Conservation (phyloP, 2,797 vertebrate genomes). For the Amniataba percoides region DNA sequence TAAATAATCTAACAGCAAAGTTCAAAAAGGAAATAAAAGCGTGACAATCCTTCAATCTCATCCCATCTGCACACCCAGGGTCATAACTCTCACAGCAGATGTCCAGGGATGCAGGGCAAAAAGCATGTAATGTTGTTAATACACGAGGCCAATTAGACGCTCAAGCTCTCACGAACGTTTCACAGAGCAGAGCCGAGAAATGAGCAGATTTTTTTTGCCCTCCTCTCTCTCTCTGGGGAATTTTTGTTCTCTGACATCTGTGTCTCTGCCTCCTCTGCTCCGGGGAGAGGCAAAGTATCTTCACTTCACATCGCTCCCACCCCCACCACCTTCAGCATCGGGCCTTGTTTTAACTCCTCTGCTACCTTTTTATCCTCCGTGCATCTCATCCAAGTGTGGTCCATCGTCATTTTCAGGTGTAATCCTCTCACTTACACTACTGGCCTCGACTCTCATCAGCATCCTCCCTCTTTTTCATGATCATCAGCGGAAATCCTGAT, state of each 20-base stretch:
- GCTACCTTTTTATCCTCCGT: constrained; percentile 25
- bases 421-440: neutral
- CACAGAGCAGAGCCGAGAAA: constrained; percentile 57
- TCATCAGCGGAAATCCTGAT: neutral
- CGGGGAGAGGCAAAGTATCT: constrained; percentile 61
- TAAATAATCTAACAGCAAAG: constrained; percentile 9
- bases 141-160: constrained; percentile 64
- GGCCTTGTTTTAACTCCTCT: constrained; percentile 38
- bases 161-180: constrained; percentile 39
- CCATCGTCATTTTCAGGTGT: neutral
- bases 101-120: constrained; percentile 67
- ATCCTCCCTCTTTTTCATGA: neutral
- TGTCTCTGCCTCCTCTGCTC: constrained; percentile 73
- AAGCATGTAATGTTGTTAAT: constrained; percentile 58
- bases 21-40: constrained; percentile 41
- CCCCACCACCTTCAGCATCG: constrained; percentile 9
- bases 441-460: neutral
- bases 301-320: constrained; percentile 42
- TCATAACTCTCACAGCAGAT: constrained; percentile 77
- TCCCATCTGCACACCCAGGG: constrained; percentile 69
- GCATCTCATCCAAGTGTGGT: constrained; percentile 26
- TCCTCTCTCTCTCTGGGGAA: constrained; percentile 67
- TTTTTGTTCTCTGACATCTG: constrained; percentile 78
- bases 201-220: constrained; percentile 63
- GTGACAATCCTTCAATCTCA: constrained; percentile 31